Evolutionary conservation across 2,888 invertebrate genomes (phyloP), one percentile per base, ranked within the genome.

Genomic region (Coecobrya sp.): DNA sequence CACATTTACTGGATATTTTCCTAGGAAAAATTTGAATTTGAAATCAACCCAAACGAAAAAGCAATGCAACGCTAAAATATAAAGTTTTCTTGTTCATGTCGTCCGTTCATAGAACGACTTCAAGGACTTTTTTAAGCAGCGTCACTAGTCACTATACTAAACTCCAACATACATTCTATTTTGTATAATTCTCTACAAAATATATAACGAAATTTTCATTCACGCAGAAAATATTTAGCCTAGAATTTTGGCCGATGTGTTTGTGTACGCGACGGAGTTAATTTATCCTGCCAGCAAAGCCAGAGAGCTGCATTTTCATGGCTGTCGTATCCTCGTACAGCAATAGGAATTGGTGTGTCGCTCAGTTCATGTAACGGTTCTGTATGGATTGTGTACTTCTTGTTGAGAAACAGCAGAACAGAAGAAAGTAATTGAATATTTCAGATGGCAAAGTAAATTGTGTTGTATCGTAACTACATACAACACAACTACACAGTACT

Each of bases 351-450:
- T 2, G 30, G 27, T 7, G n/a, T 68, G 16, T n/a, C 3, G 36
- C 11, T 73, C 70, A 73, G 70, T 73, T 73, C 19, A 42, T 42
- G 70, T 42, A 42, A 42, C 70, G 70, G 70, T 73, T 73, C n/a
- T 1, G 68, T 27, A 30, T 27, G 1, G 27, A 11, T 5, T 73
- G 70, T 73, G 70, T 36, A 30, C n/a, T 73, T 19, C 22, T 49
- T 13, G 52, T 52, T 45, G 25, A 49, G 62, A 42, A 22, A 42
- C 25, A 86, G 52, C 25, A 45, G n/a, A 68, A 27, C 19, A 65
- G 22, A 52, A 84, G 45, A 25, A 73, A 73, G 73, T 84, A 89
- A 89, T 89, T 89, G 82, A 89, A 89, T 89, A 52, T 89, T 82
- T 89, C 82, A 89, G 84, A 70, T 70, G 52, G 89, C 81, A 81